Percentiles rank a stretch among this genome's conserved stretches.
phyloP scores from a whole-genome alignment of 1,140 invertebrate genomes.

The Zaprionus gabonicus region DNA sequence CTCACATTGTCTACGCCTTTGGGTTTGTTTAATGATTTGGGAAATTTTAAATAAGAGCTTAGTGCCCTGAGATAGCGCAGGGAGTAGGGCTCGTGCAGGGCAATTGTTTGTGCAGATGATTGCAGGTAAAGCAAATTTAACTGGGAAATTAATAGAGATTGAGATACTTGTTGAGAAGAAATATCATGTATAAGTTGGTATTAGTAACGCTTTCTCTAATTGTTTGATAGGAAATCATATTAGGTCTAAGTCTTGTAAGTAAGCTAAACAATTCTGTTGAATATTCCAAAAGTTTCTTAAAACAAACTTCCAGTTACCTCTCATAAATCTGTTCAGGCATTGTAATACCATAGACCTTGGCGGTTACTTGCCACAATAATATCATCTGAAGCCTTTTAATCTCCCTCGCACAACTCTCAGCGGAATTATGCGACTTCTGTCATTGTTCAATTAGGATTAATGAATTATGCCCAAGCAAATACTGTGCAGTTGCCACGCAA shows the following conservation, averaged over 20 bases:
- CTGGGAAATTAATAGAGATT: not conserved
- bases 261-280: not conserved
- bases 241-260: too few relatives aligned
- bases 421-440: slow-evolving; percentile 6
- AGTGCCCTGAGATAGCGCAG: not conserved
- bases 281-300: not conserved
- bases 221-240: too few relatives aligned
- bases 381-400: not conserved
- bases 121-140: not conserved
- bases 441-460: slow-evolving; percentile 44
- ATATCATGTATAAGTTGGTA: not conserved
- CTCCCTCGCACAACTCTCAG: not conserved
- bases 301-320: not conserved
- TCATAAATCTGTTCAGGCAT: too few relatives aligned
- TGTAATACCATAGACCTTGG: too few relatives aligned
- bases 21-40: slow-evolving; percentile 24
- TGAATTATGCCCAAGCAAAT: slow-evolving; percentile 31
- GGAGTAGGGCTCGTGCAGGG: not conserved
- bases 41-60: slow-evolving; percentile 11
- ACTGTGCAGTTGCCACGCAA: not conserved
- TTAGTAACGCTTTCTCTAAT: not conserved
- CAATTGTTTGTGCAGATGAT: not conserved
- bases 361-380: not conserved
- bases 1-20: slow-evolving; percentile 7
- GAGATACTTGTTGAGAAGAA: not conserved